Base-by-base conservation (phyloP, 2,888 invertebrate genomes). In the Leucophenga montana region DNA sequence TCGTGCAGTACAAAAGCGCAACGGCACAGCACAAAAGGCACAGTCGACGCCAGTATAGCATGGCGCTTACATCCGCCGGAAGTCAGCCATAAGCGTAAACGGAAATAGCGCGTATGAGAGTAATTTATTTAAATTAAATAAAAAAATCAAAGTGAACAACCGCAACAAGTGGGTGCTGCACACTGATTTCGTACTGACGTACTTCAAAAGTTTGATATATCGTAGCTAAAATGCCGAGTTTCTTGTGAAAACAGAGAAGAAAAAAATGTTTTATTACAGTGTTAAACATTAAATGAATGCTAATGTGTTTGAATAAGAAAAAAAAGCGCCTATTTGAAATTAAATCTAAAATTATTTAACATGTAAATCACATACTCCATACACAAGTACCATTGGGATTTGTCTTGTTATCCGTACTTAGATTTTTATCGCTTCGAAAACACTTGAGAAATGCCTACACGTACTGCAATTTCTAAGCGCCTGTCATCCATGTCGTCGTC, bases 11-110 rank as follows among this genome's bases (percentile, higher is more conserved):
- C 62, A 64, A 48, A 64, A 64, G 48, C 62, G 44, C 39, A 39
- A n/a, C 13, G 50, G 5, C 27, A 48, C 4, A 46, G 48, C 46
- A 14, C 13, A 18, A 6, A 22, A 20, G 39, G 48, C 62, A 46
- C 75, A 77, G 77, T 77, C 69, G 62, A 69, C 74, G 67, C 70
- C 73, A 75, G 76, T 74, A 74, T 71, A 57, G 50, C 67, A 46
- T 48, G 33, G 59, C 20, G 54, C 27, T 53, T 20, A 66, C 70
- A 64, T 18, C 46, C 1, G 11, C 1, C 39, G 11, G 39, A 39
- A 39, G 11, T 54, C 9, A 14, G 33, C 61, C 18, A 27, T 4
- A 22, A 20, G 22, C 14, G 27, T 27, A 57, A 22, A 3, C 14
- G 27, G 16, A 33, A n/a, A 39, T 8, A 11, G 39, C 9, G 39